Base-by-base conservation (phyloP, 2,113 vertebrate species). In the Melierax canorus region DNA sequence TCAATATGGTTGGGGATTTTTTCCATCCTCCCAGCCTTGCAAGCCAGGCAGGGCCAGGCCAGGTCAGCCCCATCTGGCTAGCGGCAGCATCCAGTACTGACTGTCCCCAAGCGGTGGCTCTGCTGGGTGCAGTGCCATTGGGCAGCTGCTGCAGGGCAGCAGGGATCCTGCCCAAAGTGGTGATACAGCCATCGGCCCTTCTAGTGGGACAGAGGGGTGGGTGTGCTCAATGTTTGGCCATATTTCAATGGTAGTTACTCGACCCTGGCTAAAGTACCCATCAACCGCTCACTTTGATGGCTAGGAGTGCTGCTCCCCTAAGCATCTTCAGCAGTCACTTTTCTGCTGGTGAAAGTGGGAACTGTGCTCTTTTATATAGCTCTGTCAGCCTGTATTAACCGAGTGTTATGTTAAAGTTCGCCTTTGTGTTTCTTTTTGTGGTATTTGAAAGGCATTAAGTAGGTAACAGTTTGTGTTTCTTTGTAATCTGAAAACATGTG, bases 131-230 rank as follows among this genome's bases (percentile, higher is more conserved):
- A 10, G 29, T 53, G 67, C 38, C 71, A 34, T 27, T 30, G 26
- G 67, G 58, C 3, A 10, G 36, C 27, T 26, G 64, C 38, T 48
- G 43, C 23, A 43, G 10, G 50, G 53, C 66, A 36, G 43, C 23
- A 51, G 63, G 14, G 80, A 27, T 69, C 58, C 60, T 76, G 39
- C 63, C 51, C 46, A 16, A 45, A n/a, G 46, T 19, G 24, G 34
- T 24, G 16, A 41, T 22, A 4, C 34, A 14, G 1, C 46, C 32
- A 7, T 11, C 0, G 0, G 32, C 29, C 48, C 12, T 2, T 7
- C 60, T 39, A 14, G 23, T 26, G 39, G 64, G 58, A 43, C 34
- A 36, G 27, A 78, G 45, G 30, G 45, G 43, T 76, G 69, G 34
- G 39, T 72, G 43, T 0, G 0, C 38, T 91, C 21, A 0, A 2